These are phyloP conservation scores for Astyanax mexicanus DNA, from an alignment of 2,797 vertebrate species.

Conservation along the genomic window DNA sequence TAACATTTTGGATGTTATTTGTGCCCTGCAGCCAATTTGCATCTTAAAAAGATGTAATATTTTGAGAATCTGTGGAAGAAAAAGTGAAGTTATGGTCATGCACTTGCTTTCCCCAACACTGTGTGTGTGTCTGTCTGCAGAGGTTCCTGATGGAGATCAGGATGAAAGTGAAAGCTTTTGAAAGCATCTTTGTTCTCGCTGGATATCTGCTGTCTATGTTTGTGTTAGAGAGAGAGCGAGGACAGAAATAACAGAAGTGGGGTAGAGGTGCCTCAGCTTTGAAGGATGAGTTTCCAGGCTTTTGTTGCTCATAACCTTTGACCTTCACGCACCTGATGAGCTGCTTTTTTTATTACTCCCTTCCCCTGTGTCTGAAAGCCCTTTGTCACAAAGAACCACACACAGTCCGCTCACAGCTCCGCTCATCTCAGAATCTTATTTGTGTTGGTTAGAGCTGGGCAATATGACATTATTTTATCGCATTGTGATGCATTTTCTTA, in stretches of 20 bases:
- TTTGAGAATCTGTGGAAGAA: not conserved
- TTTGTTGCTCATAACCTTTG: slow-evolving; percentile 72
- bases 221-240: slow-evolving; percentile 42
- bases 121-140: slow-evolving; percentile 41
- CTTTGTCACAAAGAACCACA: slow-evolving; percentile 56
- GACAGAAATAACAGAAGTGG: not conserved
- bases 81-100: slow-evolving; percentile 2
- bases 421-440: not conserved
- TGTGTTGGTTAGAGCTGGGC: too few relatives aligned
- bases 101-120: slow-evolving; percentile 2
- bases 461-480: too few relatives aligned
- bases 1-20: not conserved
- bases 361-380: slow-evolving; percentile 53
- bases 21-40: not conserved
- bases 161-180: slow-evolving; percentile 71
- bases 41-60: not conserved
- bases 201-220: slow-evolving; percentile 54
- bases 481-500: too few relatives aligned
- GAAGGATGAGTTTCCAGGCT: slow-evolving; percentile 59
- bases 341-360: slow-evolving; percentile 59
- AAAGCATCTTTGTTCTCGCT: slow-evolving; percentile 72
- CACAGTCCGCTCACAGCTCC: slow-evolving; percentile 31
- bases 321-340: slow-evolving; percentile 69
- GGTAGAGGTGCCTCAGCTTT: slow-evolving; percentile 39
- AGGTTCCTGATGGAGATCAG: slow-evolving; percentile 59